Evolutionary conservation across 2,888 invertebrate genomes (phyloP), one percentile per base, ranked within the genome.

Genomic region (Nomada ferruginata): DNA sequence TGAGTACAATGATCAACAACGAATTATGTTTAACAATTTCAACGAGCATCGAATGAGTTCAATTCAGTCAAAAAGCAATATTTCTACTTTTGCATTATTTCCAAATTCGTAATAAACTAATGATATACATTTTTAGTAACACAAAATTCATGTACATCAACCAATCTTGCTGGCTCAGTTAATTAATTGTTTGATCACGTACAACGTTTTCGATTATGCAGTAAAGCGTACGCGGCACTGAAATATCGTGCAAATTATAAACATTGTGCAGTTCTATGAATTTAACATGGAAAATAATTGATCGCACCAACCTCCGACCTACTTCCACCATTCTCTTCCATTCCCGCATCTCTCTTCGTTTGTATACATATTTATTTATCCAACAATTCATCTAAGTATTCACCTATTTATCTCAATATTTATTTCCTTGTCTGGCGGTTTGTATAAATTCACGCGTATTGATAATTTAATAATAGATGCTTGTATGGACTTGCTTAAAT

Each of bases 241-340:
- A 79, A 79, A 75, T 75, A 71, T 75, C 57, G 61, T 44, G 71
- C 61, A 75, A 36, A 79, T 82, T 79, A 63, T 74, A 52, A 69
- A 73, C 52, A 53, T n/a, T 59, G 73, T 55, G 47, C 18, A 70
- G 69, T 52, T n/a, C 66, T 70, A 70, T 70, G 65, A 70, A 81
- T 77, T 81, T 64, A 73, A 74, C 73, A 79, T 70, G 26, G 63
- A 78, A 60, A 74, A 60, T 78, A 50, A 78, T 65, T 61, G 61
- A 55, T 61, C 59, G 13, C 4, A 18, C 7, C 20, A 42, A 47
- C 15, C 15, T 13, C 10, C 20, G 20, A 2, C 55, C 36, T 47
- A 57, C 9, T 55, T 26, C n/a, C n/a, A 10, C 2, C 23, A 5
- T 5, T 50, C 52, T 36, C 36, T 2, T 23, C 55, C 20, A n/a